Conservation (phyloP, 2,888 invertebrate species). For the Chrysina gloriosa region DNA sequence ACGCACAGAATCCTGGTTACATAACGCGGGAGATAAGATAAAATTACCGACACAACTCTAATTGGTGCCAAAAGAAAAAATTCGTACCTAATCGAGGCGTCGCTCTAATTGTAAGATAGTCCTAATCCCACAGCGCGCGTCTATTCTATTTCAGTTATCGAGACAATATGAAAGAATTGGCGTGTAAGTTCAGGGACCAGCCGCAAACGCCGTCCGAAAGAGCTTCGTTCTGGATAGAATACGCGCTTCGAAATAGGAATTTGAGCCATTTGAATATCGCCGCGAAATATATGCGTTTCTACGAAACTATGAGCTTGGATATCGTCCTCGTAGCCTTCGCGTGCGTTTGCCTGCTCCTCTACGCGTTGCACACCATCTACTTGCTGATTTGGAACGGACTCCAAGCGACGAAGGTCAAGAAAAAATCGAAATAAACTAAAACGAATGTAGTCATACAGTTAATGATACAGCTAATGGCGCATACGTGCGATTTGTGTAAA, state of each 20-base stretch:
- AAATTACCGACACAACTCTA: background rate
- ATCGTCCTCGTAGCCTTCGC: conserved; percentile 32
- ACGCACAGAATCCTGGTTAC: background rate
- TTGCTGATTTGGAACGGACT: conserved; percentile 16
- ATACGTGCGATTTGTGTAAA: no score
- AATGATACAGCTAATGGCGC: no score
- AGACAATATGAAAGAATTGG: conserved; percentile 46
- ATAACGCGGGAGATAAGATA: background rate
- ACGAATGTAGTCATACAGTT: no score
- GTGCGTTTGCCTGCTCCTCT: conserved; percentile 14
- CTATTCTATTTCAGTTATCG: conserved; percentile 41
- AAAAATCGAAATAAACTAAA: background rate
- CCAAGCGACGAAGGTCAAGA: conserved; percentile 17
- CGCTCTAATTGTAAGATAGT: background rate
- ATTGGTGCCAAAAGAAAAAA: background rate
- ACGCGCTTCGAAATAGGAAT: conserved; percentile 46
- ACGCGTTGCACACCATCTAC: conserved; percentile 34
- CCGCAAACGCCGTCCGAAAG: conserved; percentile 47
- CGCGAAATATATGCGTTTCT: conserved; percentile 43
- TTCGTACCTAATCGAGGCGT: background rate
- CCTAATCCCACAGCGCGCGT: background rate
- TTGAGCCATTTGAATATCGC: conserved; percentile 45
- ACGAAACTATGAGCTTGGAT: conserved; percentile 45
- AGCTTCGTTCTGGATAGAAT: conserved; percentile 50
- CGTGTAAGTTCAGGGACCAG: conserved; percentile 47